These are phyloP conservation scores for Nannoperca obscura DNA, from an alignment of 2,797 vertebrate genomes.

Conservation along the genomic window DNA sequence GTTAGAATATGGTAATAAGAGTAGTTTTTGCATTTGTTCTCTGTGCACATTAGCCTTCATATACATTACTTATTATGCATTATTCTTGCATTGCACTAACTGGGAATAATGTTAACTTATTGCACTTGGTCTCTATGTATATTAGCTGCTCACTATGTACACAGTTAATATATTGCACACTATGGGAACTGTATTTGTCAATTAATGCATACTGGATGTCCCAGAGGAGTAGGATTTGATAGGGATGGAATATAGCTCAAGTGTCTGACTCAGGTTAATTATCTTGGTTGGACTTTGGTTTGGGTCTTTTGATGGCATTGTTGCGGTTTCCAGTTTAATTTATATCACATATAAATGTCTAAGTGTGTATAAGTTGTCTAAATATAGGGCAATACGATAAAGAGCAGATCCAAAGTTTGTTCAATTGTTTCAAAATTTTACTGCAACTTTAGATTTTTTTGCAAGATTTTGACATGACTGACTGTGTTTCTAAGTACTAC, in stretches of 20 bases:
- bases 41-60: background rate
- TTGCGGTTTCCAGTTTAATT: background rate
- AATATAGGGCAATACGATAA: background rate
- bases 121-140: background rate
- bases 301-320: conserved; percentile 6
- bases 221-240: conserved; percentile 6
- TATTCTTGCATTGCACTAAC: background rate
- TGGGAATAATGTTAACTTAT: background rate
- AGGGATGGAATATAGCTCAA: conserved; percentile 5
- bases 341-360: background rate
- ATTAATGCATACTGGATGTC: conserved; percentile 5
- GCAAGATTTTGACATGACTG: background rate
- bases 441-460: no score
- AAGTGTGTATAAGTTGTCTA: background rate
- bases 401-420: background rate
- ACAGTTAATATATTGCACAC: background rate
- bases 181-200: conserved; percentile 6
- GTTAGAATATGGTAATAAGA: background rate
- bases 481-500: background rate
- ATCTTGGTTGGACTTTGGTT: conserved; percentile 10
- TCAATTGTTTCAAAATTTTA: background rate
- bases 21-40: background rate
- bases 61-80: background rate
- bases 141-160: background rate
- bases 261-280: conserved; percentile 30